Base-by-base conservation (phyloP, 2,797 vertebrate species). In the Onychomys leucogaster region DNA sequence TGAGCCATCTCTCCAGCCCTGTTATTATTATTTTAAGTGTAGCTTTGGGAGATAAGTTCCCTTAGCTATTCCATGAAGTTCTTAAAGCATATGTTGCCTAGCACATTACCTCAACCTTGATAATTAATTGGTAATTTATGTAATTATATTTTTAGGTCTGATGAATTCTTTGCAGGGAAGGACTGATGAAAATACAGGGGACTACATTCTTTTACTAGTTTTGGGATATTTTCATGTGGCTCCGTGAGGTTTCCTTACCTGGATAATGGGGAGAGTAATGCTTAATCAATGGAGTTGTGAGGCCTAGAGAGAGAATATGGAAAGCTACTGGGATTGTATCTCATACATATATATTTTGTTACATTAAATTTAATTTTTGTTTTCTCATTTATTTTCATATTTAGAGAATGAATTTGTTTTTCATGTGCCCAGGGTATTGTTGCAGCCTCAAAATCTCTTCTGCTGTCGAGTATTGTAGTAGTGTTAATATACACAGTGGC, bases 401-500 rank as follows among this genome's bases (percentile, higher is more conserved):
- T 92, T 78, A 49, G 23, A 91, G 37, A 94, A 29, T 95, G 37
- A 69, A 25, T 82, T 90, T 83, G 25, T 96, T 93, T 32, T 87
- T 90, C 32, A 65, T 43, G 69, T 11, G 21, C 23, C 77, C 11
- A 59, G 61, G 29, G 14, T 86, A 82, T 59, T 88, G 25, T 76
- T 88, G 76, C 29, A 91, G 43, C 65, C 78, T 94, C 7, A 92
- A 52, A 81, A 94, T 25, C 13, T 65, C 27, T 83, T 96, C 29
- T 94, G 11, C 90, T 87, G 57, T 14, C 82, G 67, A 82, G 8
- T 92, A 59, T 34, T 76, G 3, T 87, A 41, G 41, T 16, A 37
- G 2, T 97, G 77, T 95, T 96, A 69, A 57, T 95, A 94, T 95
- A 55, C 90, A 16, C 78, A 86, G 69, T 94, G 34, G 63, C 43